Conservation (phyloP, 1,140 invertebrate species). For the Oryzaephilus surinamensis region DNA sequence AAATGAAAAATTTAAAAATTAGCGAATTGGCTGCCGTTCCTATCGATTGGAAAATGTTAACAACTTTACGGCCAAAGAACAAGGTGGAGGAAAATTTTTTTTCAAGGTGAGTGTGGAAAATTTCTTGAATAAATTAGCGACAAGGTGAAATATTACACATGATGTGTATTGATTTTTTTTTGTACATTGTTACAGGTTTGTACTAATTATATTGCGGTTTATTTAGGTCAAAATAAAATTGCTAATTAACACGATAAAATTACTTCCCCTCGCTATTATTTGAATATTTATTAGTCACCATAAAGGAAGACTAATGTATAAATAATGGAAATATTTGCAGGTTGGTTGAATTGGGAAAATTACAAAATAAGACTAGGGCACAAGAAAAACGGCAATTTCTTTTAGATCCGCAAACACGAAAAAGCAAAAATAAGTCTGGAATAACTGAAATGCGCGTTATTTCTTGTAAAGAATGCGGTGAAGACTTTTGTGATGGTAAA, state of each 20-base stretch:
- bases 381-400: constrained; percentile 51
- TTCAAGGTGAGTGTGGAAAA: constrained; percentile 53
- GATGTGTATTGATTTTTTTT: background rate
- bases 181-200: background rate
- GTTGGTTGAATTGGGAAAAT: constrained; percentile 70
- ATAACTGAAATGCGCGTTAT: constrained; percentile 64
- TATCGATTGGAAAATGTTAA: constrained; percentile 92
- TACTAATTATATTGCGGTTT: background rate
- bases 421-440: constrained; percentile 65
- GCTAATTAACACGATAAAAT: background rate
- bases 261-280: background rate
- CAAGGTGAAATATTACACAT: background rate
- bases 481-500: constrained; percentile 71
- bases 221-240: background rate
- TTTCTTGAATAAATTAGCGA: background rate
- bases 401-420: constrained; percentile 52
- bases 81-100: constrained; percentile 81
- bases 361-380: constrained; percentile 55
- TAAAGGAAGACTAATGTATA: background rate
- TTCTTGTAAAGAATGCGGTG: constrained; percentile 67
- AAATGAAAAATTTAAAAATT: constrained; percentile 68
- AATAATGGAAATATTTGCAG: constrained; percentile 31
- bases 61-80: constrained; percentile 67
- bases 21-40: constrained; percentile 71
- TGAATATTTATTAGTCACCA: background rate